Evolutionary conservation across 2,113 vertebrate species (phyloP), one percentile per base, ranked within the genome.

Genomic region (Sardina pilchardus): DNA sequence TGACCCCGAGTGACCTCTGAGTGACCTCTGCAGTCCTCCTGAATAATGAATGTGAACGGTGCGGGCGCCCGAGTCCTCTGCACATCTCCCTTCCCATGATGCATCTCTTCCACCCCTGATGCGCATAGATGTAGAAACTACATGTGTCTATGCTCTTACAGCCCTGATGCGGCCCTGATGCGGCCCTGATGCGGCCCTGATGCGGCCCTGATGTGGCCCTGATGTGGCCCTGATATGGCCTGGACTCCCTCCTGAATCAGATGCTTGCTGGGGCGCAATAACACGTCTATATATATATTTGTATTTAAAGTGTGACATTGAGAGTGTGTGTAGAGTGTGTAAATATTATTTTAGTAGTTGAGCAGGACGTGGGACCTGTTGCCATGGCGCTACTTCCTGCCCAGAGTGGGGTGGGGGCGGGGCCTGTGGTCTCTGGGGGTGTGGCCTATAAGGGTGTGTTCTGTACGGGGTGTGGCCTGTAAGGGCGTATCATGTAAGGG

Each of bases 311-410:
- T 86, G 81, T 82, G 45, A 88, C 85, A 91, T 93, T 91, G 50
- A 92, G 89, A 93, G 86, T 91, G 43, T 83, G 91, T 93, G 85
- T 91, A 92, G 88, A 94, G 88, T 87, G 71, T 94, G 91, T 93
- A 94, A 92, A 94, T 94, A 94, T 89, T 92, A 90, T 94, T 94
- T 93, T 93, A 94, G 90, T 94, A 90, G 92, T 92, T 91, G 84
- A 48, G 89, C 85, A 84, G 71, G 86, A 89, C 63, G 59, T 89
- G 83, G 83, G 88, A 90, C 67, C 81, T 90, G 86, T 88, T 90
- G 82, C 71, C 87, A 85, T 90, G 82, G 86, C 17, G 17, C 14
- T 53, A 4, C 50, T 10, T 63, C 1, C 56, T 59, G 56, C 24
- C 3, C 50, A 63, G 56, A 63, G 56, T 63, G 4, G 50, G 16